A percentile compares a stretch with the other conserved stretches of the same genome.
These are phyloP conservation scores for Phasianus colchicus DNA, from an alignment of 2,113 vertebrate genomes.

Conservation along the genomic window DNA sequence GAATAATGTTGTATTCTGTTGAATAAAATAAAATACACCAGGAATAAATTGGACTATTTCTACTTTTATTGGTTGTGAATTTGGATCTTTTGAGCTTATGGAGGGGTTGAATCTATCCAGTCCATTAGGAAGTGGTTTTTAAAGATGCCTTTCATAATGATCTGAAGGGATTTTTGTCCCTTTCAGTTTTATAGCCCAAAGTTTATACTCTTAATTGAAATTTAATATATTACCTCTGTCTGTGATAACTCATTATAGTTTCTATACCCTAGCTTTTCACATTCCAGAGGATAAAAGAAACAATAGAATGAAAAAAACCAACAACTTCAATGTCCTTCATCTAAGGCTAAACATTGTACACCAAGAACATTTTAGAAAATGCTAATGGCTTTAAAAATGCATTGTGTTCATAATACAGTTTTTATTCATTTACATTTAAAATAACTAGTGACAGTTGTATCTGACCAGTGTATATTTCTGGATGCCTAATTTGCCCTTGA, in stretches of 20 bases:
- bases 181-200: constrained; percentile 60
- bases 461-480: not conserved
- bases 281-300: not conserved
- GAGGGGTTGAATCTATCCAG: constrained; percentile 68
- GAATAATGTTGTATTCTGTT: constrained; percentile 49
- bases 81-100: constrained; percentile 63
- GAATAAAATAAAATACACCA: constrained; percentile 15
- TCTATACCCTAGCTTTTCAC: constrained; percentile 2
- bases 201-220: constrained; percentile 64
- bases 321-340: not conserved
- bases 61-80: constrained; percentile 60
- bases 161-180: constrained; percentile 66
- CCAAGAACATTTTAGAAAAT: not conserved
- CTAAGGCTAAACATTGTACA: not conserved
- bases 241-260: constrained; percentile 32
- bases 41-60: constrained; percentile 64
- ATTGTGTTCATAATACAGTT: not conserved
- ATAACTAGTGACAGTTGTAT: not conserved
- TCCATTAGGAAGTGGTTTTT: constrained; percentile 68
- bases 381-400: not conserved
- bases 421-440: not conserved
- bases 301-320: not conserved
- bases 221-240: constrained; percentile 64
- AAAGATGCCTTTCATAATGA: constrained; percentile 72
- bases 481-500: not conserved